These are phyloP conservation scores for Myotis davidii DNA, from an alignment of 2,113 vertebrate species.

Conservation along the genomic window DNA sequence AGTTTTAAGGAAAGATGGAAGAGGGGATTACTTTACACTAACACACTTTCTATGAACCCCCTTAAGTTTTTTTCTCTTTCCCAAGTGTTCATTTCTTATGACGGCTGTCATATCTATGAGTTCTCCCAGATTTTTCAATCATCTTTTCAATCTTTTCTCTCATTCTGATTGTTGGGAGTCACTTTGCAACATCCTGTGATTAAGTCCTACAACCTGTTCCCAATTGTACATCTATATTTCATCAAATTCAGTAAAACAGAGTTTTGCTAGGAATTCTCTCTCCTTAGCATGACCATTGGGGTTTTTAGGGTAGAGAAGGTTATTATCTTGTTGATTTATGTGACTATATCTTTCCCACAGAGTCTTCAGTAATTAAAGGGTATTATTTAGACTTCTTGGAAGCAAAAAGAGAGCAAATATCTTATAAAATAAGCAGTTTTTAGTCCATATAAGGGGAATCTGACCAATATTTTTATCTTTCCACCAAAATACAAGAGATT, in stretches of 20 bases:
- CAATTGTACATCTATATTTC: neutral
- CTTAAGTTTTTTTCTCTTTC: neutral
- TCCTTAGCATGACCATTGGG: neutral
- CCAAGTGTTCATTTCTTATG: neutral
- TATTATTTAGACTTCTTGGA: neutral
- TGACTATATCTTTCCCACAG: neutral
- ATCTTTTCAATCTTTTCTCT: neutral
- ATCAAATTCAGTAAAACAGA: neutral
- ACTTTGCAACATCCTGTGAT: neutral
- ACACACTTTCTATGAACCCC: neutral
- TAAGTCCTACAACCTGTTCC: neutral
- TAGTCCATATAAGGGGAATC: neutral
- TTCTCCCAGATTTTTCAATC: neutral
- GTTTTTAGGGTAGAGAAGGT: neutral
- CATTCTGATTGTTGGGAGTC: neutral
- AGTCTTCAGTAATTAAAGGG: neutral
- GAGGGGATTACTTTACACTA: neutral
- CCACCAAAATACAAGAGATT: neutral
- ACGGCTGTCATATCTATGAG: neutral
- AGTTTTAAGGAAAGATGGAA: neutral
- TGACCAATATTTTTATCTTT: constrained; percentile 23
- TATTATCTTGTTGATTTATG: neutral
- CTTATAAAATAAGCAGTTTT: neutral
- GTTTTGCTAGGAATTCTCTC: neutral
- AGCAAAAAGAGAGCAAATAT: neutral